Evolutionary conservation across 2,888 invertebrate species (phyloP).

Genomic region (Thecophora atra): DNA sequence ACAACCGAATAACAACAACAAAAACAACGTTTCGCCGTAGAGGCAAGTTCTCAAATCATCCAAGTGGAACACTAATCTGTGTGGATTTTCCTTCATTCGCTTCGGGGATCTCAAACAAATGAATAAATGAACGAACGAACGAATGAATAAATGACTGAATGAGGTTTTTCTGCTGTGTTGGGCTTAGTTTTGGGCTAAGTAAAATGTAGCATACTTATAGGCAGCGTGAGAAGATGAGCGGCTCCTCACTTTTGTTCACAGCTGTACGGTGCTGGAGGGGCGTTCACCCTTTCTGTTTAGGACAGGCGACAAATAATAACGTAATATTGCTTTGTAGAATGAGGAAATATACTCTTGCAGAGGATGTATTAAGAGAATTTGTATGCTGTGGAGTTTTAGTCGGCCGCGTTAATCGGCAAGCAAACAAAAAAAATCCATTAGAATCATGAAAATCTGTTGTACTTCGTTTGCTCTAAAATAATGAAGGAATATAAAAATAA

Average conservation of each 20-base stretch:
- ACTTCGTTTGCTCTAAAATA: too few species aligned
- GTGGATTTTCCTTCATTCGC: slow-evolving; percentile 35
- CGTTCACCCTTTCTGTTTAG: slow-evolving; percentile 9
- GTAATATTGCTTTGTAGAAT: slow-evolving; percentile 3
- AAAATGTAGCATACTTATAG: background rate
- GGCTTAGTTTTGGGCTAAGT: background rate
- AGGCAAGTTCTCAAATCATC: slow-evolving; percentile 21
- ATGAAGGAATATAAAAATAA: too few species aligned
- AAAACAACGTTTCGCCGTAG: background rate
- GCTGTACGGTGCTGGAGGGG: background rate
- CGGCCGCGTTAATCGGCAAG: too few species aligned
- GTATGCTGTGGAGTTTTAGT: too few species aligned
- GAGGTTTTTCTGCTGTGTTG: background rate
- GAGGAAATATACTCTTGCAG: background rate
- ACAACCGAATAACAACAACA: slow-evolving; percentile 16
- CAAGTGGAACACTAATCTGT: slow-evolving; percentile 33
- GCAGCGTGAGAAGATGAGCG: background rate
- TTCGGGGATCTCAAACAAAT: slow-evolving; percentile 26
- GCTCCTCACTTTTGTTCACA: slow-evolving; percentile 14
- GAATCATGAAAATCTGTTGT: too few species aligned
- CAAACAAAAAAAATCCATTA: too few species aligned
- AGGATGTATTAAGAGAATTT: background rate
- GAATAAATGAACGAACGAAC: slow-evolving; percentile 1
- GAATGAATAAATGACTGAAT: slow-evolving; percentile 15
- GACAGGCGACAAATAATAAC: slow-evolving; percentile 8